Conservation (phyloP, 2,113 vertebrate species). For the Perca flavescens region DNA sequence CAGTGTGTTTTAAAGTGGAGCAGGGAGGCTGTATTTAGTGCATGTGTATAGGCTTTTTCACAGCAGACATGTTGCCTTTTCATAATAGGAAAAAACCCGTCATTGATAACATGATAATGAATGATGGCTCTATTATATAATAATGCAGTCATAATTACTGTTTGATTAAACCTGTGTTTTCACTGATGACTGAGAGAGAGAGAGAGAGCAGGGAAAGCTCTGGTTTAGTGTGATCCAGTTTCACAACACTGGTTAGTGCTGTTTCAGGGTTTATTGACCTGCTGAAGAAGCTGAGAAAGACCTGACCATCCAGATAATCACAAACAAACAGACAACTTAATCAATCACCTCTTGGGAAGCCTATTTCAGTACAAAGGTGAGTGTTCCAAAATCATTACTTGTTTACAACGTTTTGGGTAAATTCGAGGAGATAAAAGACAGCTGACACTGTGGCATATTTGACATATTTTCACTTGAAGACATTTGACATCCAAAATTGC, state of each 20-base stretch:
- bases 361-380: conserved; percentile 2
- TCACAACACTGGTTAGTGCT: conserved; percentile 39
- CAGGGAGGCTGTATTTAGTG: not conserved
- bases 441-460: no score
- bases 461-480: no score
- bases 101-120: not conserved
- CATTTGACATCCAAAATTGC: no score
- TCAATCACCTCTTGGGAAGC: not conserved
- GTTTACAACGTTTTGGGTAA: not conserved
- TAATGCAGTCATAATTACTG: no score
- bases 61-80: no score
- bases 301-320: conserved; percentile 14
- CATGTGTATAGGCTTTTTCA: not conserved
- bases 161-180: not conserved
- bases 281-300: conserved; percentile 33
- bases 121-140: no score
- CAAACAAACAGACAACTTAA: conserved; percentile 13
- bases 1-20: not conserved
- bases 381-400: not conserved
- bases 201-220: not conserved
- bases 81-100: no score
- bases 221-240: not conserved
- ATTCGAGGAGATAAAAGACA: not conserved
- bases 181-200: not conserved
- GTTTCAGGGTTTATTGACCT: conserved; percentile 60